These are phyloP conservation scores for Nibea coibor DNA, from an alignment of 2,113 vertebrate genomes.

Conservation along the genomic window DNA sequence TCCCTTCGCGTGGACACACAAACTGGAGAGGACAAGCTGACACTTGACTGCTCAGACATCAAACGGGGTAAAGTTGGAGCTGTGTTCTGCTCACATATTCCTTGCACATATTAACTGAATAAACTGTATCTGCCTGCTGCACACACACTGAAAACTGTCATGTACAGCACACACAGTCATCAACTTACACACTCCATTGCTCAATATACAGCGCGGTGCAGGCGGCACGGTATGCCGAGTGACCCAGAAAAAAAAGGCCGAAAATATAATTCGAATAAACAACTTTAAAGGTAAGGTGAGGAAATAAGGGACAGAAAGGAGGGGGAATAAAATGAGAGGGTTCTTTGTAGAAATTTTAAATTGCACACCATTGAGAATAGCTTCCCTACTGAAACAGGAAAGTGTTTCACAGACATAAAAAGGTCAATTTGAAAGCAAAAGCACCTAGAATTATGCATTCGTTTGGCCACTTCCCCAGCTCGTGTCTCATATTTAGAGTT, in stretches of 20 bases:
- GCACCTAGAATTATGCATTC: background rate
- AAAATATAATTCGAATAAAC: slow-evolving; percentile 49
- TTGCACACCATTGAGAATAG: slow-evolving; percentile 11
- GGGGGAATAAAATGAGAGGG: background rate
- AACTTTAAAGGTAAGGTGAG: slow-evolving; percentile 45
- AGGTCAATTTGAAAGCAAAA: slow-evolving; percentile 31
- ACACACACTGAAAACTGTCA: slow-evolving; percentile 23
- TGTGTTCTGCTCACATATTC: slow-evolving; percentile 48
- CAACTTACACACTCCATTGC: slow-evolving; percentile 44
- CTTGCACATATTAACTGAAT: slow-evolving; percentile 26
- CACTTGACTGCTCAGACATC: slow-evolving; percentile 33
- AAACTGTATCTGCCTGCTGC: slow-evolving; percentile 37
- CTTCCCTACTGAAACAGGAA: slow-evolving; percentile 21
- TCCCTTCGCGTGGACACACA: background rate
- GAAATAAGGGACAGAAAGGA: slow-evolving; percentile 8
- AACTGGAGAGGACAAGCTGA: background rate
- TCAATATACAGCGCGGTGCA: slow-evolving; percentile 39
- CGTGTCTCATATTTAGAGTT: background rate
- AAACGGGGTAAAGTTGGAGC: slow-evolving; percentile 11
- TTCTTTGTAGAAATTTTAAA: slow-evolving; percentile 19
- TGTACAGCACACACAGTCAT: slow-evolving; percentile 31
- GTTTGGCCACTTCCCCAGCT: slow-evolving; percentile 8
- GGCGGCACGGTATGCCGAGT: slow-evolving; percentile 11
- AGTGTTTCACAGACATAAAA: slow-evolving; percentile 18
- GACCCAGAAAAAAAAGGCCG: slow-evolving; percentile 66